Percentiles rank a stretch among this genome's conserved stretches.
phyloP scores from a whole-genome alignment of 2,113 vertebrate genomes.

The Parotia lawesii region DNA sequence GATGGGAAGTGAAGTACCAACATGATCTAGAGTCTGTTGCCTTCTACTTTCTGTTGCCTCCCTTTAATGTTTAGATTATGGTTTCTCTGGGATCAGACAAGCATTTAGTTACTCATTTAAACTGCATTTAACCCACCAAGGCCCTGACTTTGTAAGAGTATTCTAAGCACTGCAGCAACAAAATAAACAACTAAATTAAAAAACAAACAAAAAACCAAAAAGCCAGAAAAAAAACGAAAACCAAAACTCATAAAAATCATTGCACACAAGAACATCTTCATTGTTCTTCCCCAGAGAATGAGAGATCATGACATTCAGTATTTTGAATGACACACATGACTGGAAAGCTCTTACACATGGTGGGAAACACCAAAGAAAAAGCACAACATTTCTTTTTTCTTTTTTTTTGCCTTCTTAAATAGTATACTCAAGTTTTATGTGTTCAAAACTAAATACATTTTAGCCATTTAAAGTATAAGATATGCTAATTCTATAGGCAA shows the following conservation, averaged over 20 bases:
- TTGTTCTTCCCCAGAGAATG: background rate
- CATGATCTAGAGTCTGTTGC: background rate
- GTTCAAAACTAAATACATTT: background rate
- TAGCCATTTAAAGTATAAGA: background rate
- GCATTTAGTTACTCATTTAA: background rate
- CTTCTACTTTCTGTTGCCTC: background rate
- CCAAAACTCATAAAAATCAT: background rate
- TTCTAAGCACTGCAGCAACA: background rate
- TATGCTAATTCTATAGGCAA: background rate
- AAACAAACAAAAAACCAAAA: too few relatives aligned
- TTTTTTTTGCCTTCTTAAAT: fast-evolving
- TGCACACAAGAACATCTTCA: background rate
- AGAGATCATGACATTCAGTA: background rate
- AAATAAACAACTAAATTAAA: background rate
- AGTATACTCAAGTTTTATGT: background rate
- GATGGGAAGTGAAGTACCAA: background rate
- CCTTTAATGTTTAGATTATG: background rate
- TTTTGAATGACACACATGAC: background rate
- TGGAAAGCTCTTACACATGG: background rate
- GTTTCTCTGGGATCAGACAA: background rate
- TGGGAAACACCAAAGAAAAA: background rate
- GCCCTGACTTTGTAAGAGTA: background rate
- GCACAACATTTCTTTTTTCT: fast-evolving
- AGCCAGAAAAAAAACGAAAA: too few relatives aligned
- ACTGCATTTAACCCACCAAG: background rate